Evolutionary conservation across 2,113 vertebrate genomes (phyloP).

Genomic region (Megaceryle torquata): DNA sequence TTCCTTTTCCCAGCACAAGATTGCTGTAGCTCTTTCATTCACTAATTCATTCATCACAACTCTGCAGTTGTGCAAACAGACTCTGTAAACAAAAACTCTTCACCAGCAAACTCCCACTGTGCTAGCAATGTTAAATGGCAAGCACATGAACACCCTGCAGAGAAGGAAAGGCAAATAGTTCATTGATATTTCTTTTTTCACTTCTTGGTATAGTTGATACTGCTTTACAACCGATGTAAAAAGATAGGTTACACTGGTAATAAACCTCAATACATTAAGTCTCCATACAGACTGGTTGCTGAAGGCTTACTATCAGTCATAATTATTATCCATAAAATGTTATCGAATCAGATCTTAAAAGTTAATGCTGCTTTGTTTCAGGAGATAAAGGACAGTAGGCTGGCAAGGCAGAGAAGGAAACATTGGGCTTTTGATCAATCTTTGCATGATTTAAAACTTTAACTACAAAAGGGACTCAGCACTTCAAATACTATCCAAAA

Average conservation of each 20-base stretch:
- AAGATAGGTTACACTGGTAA: slow-evolving; percentile 48
- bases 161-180: background rate
- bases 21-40: slow-evolving; percentile 12
- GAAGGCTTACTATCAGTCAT: slow-evolving; percentile 62
- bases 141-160: slow-evolving; percentile 20
- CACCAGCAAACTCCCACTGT: background rate
- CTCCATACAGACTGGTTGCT: slow-evolving; percentile 44
- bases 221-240: slow-evolving; percentile 61
- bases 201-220: background rate
- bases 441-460: slow-evolving; percentile 47
- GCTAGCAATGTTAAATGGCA: background rate
- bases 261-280: slow-evolving; percentile 65
- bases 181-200: slow-evolving; percentile 25
- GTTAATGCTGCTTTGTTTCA: slow-evolving; percentile 70
- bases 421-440: background rate
- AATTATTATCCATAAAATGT: slow-evolving; percentile 68
- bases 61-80: background rate
- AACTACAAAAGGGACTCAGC: background rate
- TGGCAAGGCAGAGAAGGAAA: slow-evolving; percentile 38
- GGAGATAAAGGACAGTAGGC: slow-evolving; percentile 39
- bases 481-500: background rate
- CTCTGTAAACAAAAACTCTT: slow-evolving; percentile 45
- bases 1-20: background rate
- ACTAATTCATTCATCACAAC: slow-evolving; percentile 4
- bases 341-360: slow-evolving; percentile 75